Base-by-base conservation (phyloP, 2,888 invertebrate genomes). In the Tachina lurida region DNA sequence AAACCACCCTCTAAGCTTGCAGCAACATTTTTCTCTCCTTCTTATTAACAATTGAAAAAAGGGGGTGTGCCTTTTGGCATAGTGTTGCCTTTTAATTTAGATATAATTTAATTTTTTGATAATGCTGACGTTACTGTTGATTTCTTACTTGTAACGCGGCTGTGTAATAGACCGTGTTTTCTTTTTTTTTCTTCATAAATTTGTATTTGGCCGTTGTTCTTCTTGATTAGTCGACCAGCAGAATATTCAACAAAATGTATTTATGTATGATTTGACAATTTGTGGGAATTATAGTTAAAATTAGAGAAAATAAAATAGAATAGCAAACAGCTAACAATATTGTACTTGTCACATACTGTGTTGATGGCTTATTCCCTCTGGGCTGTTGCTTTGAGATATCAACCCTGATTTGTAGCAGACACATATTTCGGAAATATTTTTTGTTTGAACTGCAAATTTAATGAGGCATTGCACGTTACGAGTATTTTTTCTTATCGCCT, bases 201-300 rank as follows among this genome's bases (percentile, higher is more conserved):
- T 56, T 56, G 41, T 52, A 47, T 19, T 60, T 70, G 17, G 43
- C 52, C 17, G 49, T 67, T 75, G 75, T 76, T 85, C 54, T 60
- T 49, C 71, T 75, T 75, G 78, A 86, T 86, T 82, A 81, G 73
- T 81, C 56, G 67, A 60, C 65, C 52, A 68, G 10, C 67, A 58
- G 13, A 63, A 65, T 70, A n/a, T 52, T 41, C 39, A 67, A 60
- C 49, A 74, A 67, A 54, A 45, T 47, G 15, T 22, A 67, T 79
- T 71, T 79, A 60, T 82, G 70, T 82, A 71, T 86, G 82, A 82
- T 86, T 73, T 86, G 85, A 82, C 85, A 86, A 86, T 86, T 86
- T 86, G 85, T 86, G 85, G 85, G 85, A 86, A 86, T 86, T 75
- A 82, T 75, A 78, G 63, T 85, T 85, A 77, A 39, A 52, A 52